A percentile compares a stretch with the other conserved stretches of the same genome.
phyloP scores from a whole-genome alignment of 2,888 invertebrate genomes.

The Charanyca ferruginea region DNA sequence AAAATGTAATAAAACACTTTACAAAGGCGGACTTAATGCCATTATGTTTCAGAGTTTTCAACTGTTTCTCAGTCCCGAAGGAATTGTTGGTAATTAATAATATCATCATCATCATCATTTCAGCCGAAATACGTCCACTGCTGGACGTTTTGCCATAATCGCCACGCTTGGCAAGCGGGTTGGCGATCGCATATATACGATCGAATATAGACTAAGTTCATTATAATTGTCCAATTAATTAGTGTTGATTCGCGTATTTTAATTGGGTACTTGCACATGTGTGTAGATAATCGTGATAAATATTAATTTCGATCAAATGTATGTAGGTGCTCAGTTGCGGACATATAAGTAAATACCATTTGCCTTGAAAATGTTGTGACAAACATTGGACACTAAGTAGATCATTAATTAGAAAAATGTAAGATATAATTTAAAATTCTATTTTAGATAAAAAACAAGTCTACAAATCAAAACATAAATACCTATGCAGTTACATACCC shows the following conservation, averaged over 20 bases:
- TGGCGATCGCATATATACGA: no score
- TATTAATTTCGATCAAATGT: slow-evolving; percentile 27
- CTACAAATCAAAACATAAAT: slow-evolving; percentile 6
- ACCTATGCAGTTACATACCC: neutral
- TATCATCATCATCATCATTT: no score
- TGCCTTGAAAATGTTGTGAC: slow-evolving; percentile 31
- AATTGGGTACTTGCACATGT: neutral
- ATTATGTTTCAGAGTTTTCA: neutral
- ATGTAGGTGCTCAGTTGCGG: slow-evolving; percentile 13
- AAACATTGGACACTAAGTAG: slow-evolving; percentile 17
- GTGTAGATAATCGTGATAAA: neutral
- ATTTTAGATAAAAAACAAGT: slow-evolving; percentile 12
- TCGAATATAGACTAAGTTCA: neutral
- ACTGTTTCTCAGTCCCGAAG: neutral
- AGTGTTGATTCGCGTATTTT: slow-evolving; percentile 1
- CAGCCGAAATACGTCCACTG: no score
- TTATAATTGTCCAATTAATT: neutral
- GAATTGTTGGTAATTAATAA: neutral
- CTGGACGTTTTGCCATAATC: no score
- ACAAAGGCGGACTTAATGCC: no score
- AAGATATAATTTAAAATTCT: slow-evolving; percentile 16
- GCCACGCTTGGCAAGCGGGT: no score
- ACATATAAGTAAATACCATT: slow-evolving; percentile 27
- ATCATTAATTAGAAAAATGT: slow-evolving; percentile 32
- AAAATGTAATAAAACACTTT: no score